Evolutionary conservation across 92 coral and sea anemone species (phyloP), one percentile per base, ranked within the genome.

Genomic region (Metridium senile): DNA sequence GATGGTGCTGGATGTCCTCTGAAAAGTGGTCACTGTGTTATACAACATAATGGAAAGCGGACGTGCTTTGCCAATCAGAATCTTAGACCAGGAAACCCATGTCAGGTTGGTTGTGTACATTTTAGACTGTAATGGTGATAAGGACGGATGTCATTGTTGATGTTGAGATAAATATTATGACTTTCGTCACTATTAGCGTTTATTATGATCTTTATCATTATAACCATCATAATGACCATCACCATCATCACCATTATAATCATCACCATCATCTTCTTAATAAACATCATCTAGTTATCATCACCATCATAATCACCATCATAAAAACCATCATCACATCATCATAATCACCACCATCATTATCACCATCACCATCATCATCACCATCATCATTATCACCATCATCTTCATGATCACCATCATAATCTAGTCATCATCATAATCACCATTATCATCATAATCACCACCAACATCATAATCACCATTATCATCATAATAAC

Each of bases 11-110:
- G 89, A 18, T 93, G 98, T 45, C 87, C 77, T 28, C 71, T 88
- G 23, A 66, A 68, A 27, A 26, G 87, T 22, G 98, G 98, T 22
- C 82, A 86, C 62, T 86, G 95, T 64, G 74, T 88, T 68, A 93
- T 93, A 39, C 79, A 84, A 33, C 81, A 85, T n/a, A 71, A 80
- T 74, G 81, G 89, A 21, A 85, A 63, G 19, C 77, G 89, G 46
- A 93, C 93, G 0, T 93, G 98, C 65, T 91, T 80, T 81, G 89
- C 88, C 8, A 72, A 71, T 20, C 86, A 84, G 18, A 84, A 87
- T 20, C 77, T 82, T 25, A 88, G 75, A 74, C 98, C 98, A 0
- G 98, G 98, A 61, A 93, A 93, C 69, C 91, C 98, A 1, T 93
- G 98, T 81, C 98, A 90, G 97, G 98, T 92, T 25, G 10, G 71